Evolutionary conservation across 2,888 invertebrate genomes (phyloP), one percentile per base, ranked within the genome.

Genomic region (Willowsia nigromaculata): DNA sequence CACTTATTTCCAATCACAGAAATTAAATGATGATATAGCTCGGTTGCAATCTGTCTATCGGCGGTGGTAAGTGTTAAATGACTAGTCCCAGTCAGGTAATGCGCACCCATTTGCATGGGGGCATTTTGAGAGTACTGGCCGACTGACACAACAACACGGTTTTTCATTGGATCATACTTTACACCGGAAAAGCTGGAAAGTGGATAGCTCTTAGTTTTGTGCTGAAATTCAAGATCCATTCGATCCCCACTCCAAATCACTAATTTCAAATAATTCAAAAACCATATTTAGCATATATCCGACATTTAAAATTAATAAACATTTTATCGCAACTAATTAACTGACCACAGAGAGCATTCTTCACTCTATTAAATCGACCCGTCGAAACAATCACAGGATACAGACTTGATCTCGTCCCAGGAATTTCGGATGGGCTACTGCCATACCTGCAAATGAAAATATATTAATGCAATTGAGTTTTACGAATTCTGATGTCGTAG

Each of bases 161-260:
- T 92, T 85, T 93, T 93, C n/a, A 91, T 89, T 27, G 90, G 85
- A 86, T 93, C 92, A 30, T 91, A 91, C 50, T 92, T 92, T 0
- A 92, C 92, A 6, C 91, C 91, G 0, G 89, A 88, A 25, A 93
- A 92, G 9, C 80, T 85, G 11, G 88, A 88, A 13, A 93, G 84
- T 9, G 92, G 92, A 56, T 93, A 93, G 40, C 90, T 91, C 59
- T 93, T 93, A 0, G 87, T 91, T 87, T 93, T 93, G 53, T 90
- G 84, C 83, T 93, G 91, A 82, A 92, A 92, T 90, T 93, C 92
- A 27, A 93, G 74, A 30, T 93, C 92, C 92, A 93, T 92, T 71
- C 92, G 84, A 53, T 92, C 92, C 18, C 91, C 91, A 50, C 92
- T 89, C 89, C 90, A 92, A 18, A 92, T 92, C 11, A 92, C 92